Conservation (phyloP, 2,888 invertebrate species). For the Lasioglossum vierecki region DNA sequence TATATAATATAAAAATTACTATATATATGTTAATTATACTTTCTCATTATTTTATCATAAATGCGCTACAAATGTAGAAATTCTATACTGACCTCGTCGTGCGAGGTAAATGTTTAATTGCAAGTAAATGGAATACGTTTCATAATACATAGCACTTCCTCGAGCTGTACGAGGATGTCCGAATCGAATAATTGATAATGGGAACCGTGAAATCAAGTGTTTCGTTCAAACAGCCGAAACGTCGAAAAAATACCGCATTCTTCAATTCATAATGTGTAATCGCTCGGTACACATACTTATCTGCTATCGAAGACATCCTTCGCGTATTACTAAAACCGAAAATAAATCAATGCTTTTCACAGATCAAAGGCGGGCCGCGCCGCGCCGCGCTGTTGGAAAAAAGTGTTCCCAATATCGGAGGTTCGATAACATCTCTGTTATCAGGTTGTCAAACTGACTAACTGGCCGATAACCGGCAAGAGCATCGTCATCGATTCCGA, state of each 20-base stretch:
- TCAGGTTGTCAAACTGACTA: constrained; percentile 60
- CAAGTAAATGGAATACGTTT: neutral
- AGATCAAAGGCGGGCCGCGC: constrained; percentile 66
- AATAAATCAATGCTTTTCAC: constrained; percentile 64
- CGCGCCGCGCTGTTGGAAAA: constrained; percentile 52
- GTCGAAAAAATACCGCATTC: constrained; percentile 45
- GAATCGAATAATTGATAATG: constrained; percentile 3
- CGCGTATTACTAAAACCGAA: constrained; percentile 39
- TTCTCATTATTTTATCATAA: neutral
- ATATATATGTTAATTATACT: neutral
- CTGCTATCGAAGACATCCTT: constrained; percentile 58
- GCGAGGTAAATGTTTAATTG: neutral
- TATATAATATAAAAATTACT: no score
- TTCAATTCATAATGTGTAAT: constrained; percentile 53
- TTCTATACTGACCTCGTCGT: neutral
- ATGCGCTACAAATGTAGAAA: neutral
- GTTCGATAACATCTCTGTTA: constrained; percentile 60
- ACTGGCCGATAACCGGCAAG: constrained; percentile 52
- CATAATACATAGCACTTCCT: neutral
- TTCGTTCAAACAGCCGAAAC: constrained; percentile 8
- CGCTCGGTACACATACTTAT: constrained; percentile 64
- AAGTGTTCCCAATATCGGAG: constrained; percentile 47
- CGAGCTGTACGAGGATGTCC: constrained; percentile 16
- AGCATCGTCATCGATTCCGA: constrained; percentile 36
- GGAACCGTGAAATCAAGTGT: constrained; percentile 3